Evolutionary conservation across 2,113 vertebrate species (phyloP).

Genomic region (Nipponia nippon): DNA sequence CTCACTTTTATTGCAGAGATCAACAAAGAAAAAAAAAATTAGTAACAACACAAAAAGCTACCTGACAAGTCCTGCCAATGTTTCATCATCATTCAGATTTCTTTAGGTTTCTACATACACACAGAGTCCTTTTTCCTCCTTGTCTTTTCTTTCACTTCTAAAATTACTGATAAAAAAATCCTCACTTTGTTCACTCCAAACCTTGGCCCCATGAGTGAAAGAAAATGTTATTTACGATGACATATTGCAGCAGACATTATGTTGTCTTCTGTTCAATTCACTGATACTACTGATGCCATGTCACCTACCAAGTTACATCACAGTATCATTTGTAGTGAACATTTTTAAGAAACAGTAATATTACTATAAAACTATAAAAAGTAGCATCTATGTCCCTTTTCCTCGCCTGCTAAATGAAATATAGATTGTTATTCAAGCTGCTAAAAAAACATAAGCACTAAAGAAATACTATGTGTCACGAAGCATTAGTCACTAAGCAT

Average conservation of each 20-base stretch:
- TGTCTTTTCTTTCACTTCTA: not conserved
- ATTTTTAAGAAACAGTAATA: not conserved
- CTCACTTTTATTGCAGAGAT: not conserved
- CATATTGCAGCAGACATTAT: not conserved
- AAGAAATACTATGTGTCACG: not conserved
- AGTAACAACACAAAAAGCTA: not conserved
- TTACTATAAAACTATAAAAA: not conserved
- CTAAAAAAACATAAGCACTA: not conserved
- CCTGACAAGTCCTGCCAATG: accelerated
- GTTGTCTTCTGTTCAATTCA: not conserved
- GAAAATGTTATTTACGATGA: not conserved
- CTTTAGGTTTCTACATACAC: not conserved
- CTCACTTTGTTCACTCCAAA: not conserved
- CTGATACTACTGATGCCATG: not conserved
- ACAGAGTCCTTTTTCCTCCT: not conserved
- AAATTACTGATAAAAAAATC: not conserved
- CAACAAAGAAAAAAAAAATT: not conserved
- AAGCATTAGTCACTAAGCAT: not conserved
- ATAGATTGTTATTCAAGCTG: not conserved
- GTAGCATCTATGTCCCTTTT: not conserved
- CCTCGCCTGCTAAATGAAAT: not conserved
- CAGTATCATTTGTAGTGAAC: not conserved
- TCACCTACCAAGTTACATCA: not conserved
- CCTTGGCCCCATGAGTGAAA: not conserved
- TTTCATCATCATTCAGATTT: not conserved